Evolutionary conservation across 64 coral and sea anemone species (phyloP).

Genomic region (Anthopleura sola): DNA sequence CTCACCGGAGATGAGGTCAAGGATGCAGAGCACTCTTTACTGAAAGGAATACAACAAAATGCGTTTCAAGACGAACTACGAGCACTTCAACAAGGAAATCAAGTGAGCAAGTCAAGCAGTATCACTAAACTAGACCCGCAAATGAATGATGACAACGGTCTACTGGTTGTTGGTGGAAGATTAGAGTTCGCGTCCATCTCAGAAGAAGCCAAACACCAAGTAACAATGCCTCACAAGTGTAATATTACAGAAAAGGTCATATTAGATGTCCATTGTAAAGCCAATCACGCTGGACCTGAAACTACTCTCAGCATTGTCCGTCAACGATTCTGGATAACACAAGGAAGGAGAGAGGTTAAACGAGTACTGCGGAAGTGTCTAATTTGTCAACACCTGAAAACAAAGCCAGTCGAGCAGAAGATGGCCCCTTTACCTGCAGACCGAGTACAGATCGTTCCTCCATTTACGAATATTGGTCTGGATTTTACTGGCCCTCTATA

Average conservation of each 20-base stretch:
- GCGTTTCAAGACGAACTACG: not conserved
- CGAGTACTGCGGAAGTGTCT: slow-evolving; percentile 7
- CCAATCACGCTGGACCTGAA: slow-evolving; percentile 31
- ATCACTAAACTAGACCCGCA: slow-evolving; percentile 28
- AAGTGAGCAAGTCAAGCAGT: not conserved
- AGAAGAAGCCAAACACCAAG: slow-evolving; percentile 35
- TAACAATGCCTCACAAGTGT: slow-evolving; percentile 7
- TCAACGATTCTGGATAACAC: slow-evolving; percentile 23
- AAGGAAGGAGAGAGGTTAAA: slow-evolving; percentile 18
- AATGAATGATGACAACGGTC: not conserved
- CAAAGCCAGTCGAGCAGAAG: not conserved
- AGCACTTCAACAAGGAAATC: not conserved
- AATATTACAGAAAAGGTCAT: slow-evolving; percentile 26
- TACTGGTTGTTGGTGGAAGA: slow-evolving; percentile 14
- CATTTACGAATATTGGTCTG: slow-evolving; percentile 25
- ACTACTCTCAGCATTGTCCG: slow-evolving; percentile 9
- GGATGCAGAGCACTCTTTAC: too few species aligned
- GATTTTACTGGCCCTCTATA: slow-evolving; percentile 47
- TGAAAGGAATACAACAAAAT: too few species aligned
- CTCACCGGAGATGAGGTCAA: too few species aligned
- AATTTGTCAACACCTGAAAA: not conserved
- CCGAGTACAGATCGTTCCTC: not conserved
- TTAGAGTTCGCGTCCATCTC: slow-evolving; percentile 16
- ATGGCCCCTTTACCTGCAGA: slow-evolving; percentile 2
- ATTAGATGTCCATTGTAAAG: slow-evolving; percentile 4